Percentiles rank a stretch among this genome's conserved stretches.
Conservation (phyloP, 92 coral and sea anemone genomes). For the Actinostola sp. region DNA sequence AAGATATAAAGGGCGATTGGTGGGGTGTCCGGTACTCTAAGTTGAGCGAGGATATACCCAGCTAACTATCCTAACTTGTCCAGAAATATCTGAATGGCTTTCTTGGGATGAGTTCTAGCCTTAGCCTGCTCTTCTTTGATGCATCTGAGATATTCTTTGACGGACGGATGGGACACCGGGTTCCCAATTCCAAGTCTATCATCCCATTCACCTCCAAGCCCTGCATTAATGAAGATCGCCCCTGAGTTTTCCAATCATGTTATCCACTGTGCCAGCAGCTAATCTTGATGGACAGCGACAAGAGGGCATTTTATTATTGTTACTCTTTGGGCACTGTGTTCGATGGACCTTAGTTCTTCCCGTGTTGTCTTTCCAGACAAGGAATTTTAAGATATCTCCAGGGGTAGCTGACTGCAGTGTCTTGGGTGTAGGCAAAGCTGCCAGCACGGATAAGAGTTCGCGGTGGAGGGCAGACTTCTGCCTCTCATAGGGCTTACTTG, state of each 20-base stretch:
- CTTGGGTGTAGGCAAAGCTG: constrained; percentile 34
- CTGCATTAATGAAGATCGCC: constrained; percentile 20
- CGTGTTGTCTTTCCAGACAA: constrained; percentile 47
- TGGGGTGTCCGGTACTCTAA: constrained; percentile 6
- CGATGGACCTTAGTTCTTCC: constrained; percentile 12
- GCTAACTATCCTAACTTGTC: constrained; percentile 22
- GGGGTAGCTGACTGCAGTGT: constrained; percentile 38
- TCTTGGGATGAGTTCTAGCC: constrained; percentile 40
- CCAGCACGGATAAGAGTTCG: constrained; percentile 25
- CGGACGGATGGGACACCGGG: constrained; percentile 41
- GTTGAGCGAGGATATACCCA: constrained; percentile 4
- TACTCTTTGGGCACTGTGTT: not conserved
- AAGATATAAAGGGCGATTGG: constrained; percentile 23
- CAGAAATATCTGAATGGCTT: constrained; percentile 38
- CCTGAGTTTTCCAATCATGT: constrained; percentile 29
- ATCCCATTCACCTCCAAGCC: constrained; percentile 41
- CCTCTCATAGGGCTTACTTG: constrained; percentile 30
- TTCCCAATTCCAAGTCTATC: constrained; percentile 43
- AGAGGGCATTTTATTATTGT: not conserved
- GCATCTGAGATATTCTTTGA: constrained; percentile 25
- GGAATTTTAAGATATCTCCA: constrained; percentile 27
- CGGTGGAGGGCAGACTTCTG: constrained; percentile 43
- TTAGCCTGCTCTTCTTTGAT: constrained; percentile 54
- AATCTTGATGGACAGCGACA: constrained; percentile 17
- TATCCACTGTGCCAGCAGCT: constrained; percentile 39